Evolutionary conservation across 2,888 invertebrate species (phyloP).

Genomic region (Drosophila flavopinicola): DNA sequence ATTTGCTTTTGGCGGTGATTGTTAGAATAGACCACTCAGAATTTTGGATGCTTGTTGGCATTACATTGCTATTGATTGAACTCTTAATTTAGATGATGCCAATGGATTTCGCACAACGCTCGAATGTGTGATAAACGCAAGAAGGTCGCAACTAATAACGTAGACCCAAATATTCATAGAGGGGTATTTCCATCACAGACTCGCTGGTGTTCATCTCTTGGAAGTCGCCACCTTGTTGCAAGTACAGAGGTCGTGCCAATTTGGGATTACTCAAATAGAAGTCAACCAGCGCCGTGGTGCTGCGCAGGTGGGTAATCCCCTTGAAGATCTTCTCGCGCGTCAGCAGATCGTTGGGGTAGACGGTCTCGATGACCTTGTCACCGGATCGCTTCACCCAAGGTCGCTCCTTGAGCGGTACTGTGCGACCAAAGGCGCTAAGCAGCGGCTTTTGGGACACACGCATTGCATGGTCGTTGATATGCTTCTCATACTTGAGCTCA

Average conservation of each 20-base stretch:
- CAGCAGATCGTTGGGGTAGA: conserved; percentile 81
- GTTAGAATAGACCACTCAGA: no score
- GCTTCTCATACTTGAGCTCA: conserved; percentile 82
- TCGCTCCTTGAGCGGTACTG: conserved; percentile 79
- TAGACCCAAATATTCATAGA: conserved; percentile 81
- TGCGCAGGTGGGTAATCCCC: conserved; percentile 83
- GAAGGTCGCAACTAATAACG: conserved; percentile 58
- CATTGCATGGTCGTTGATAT: conserved; percentile 68
- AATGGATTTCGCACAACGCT: not conserved
- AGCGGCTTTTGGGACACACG: conserved; percentile 55
- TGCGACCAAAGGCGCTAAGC: conserved; percentile 82
- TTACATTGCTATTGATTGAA: no score
- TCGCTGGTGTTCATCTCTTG: conserved; percentile 51
- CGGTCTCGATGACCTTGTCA: conserved; percentile 76
- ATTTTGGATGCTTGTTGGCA: no score
- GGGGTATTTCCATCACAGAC: conserved; percentile 70
- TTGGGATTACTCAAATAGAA: conserved; percentile 77
- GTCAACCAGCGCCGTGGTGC: conserved; percentile 80
- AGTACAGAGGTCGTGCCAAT: conserved; percentile 77
- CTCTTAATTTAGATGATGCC: conserved; percentile 15
- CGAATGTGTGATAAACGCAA: not conserved
- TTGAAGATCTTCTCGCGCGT: conserved; percentile 82
- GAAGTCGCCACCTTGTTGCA: conserved; percentile 78
- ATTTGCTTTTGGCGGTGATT: no score
- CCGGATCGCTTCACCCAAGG: conserved; percentile 71